Conservation (phyloP, 2,113 vertebrate genomes). For the Pituophis catenifer region DNA sequence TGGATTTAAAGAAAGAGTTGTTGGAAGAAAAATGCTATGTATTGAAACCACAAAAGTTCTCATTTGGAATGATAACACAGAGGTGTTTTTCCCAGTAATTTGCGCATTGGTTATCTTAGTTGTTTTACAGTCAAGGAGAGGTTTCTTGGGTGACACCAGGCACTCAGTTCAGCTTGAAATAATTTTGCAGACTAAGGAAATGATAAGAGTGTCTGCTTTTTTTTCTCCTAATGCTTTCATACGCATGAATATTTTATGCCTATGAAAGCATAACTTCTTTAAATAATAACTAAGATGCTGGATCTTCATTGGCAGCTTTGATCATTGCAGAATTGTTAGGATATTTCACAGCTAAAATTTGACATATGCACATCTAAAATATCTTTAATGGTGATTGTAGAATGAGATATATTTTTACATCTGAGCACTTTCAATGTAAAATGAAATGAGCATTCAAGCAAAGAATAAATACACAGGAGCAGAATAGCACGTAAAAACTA, state of each 20-base stretch:
- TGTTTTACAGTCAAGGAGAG: not conserved
- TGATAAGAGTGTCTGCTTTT: not conserved
- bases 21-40: not conserved
- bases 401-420: not conserved
- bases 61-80: conserved; percentile 32
- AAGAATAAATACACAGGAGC: not conserved
- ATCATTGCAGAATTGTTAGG: not conserved
- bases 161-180: not conserved
- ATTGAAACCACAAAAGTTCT: conserved; percentile 4
- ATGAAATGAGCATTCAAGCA: not conserved
- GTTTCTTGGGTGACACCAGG: not conserved
- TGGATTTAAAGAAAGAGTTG: not conserved
- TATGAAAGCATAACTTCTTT: not conserved
- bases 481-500: not conserved
- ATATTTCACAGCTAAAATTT: not conserved
- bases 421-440: not conserved
- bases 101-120: not conserved
- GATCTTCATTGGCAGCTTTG: not conserved
- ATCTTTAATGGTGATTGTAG: not conserved
- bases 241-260: not conserved
- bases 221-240: not conserved
- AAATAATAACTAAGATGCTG: not conserved
- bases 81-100: not conserved
- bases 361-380: not conserved
- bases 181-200: not conserved